phyloP scores from a whole-genome alignment of 1,140 invertebrate genomes.

The Popillia japonica region DNA sequence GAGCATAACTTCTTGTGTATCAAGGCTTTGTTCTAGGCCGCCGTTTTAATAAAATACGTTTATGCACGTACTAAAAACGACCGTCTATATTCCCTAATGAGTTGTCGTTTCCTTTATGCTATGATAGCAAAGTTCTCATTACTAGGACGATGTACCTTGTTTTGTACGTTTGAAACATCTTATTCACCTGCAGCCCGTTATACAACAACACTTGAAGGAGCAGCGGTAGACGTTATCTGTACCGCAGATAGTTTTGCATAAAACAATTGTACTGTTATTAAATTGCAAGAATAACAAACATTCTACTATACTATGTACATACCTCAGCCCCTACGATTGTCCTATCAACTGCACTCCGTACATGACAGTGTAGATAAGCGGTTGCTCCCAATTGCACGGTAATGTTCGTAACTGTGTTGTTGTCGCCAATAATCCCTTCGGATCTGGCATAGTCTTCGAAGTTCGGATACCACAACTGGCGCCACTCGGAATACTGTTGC shows the following conservation, averaged over 20 bases:
- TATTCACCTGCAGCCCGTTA: too few species aligned
- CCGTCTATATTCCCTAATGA: background rate
- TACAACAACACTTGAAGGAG: too few species aligned
- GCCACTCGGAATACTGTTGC: constrained; percentile 56
- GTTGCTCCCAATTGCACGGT: constrained; percentile 77
- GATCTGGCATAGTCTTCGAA: constrained; percentile 56
- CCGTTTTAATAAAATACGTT: background rate
- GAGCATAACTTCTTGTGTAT: background rate
- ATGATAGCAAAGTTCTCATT: constrained; percentile 8
- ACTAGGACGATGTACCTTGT: background rate
- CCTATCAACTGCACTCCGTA: constrained; percentile 69
- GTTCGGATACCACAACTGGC: constrained; percentile 58
- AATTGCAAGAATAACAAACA: constrained; percentile 24
- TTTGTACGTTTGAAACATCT: background rate
- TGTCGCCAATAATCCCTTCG: constrained; percentile 58
- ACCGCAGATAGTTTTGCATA: background rate
- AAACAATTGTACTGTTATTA: background rate
- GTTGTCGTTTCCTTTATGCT: background rate
- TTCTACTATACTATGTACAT: constrained; percentile 48
- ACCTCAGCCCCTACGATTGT: constrained; percentile 58
- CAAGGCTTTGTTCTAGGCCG: background rate
- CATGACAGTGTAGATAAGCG: constrained; percentile 76
- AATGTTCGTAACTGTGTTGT: constrained; percentile 75
- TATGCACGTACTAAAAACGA: background rate
- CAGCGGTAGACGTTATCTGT: too few species aligned